A percentile compares a stretch with the other conserved stretches of the same genome.
These are phyloP conservation scores for Etheostoma perlongum DNA, from an alignment of 2,797 vertebrate species.

Conservation along the genomic window DNA sequence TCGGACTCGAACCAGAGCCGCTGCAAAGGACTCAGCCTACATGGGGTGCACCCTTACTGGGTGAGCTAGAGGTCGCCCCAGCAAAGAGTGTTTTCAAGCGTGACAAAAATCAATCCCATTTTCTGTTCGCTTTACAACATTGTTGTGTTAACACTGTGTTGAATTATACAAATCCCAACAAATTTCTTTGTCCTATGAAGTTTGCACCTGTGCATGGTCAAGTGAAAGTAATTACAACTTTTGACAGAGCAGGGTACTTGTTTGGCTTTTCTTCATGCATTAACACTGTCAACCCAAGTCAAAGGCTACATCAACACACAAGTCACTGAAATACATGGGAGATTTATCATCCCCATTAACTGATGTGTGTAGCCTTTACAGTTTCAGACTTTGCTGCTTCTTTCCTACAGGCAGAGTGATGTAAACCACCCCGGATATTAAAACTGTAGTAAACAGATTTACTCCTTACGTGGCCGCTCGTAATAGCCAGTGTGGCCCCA, in stretches of 20 bases:
- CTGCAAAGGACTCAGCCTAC: too few relatives aligned
- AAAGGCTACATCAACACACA: slow-evolving; percentile 19
- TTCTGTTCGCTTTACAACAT: background rate
- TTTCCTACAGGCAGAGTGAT: slow-evolving; percentile 24
- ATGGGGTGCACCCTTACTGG: too few relatives aligned
- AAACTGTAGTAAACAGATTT: slow-evolving; percentile 27
- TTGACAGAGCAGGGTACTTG: background rate
- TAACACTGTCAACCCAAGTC: slow-evolving; percentile 20
- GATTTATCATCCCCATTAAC: slow-evolving; percentile 26
- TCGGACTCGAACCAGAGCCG: too few relatives aligned
- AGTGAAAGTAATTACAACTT: slow-evolving; percentile 3
- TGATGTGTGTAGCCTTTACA: slow-evolving; percentile 18
- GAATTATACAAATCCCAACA: background rate
- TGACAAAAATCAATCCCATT: background rate
- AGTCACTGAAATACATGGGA: slow-evolving; percentile 11
- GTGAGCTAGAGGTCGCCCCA: too few relatives aligned
- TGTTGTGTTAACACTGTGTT: background rate
- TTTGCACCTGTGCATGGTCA: background rate
- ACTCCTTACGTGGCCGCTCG: slow-evolving; percentile 3
- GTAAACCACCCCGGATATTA: slow-evolving; percentile 38
- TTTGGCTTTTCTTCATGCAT: background rate
- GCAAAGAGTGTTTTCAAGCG: background rate
- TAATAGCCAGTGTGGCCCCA: slow-evolving; percentile 29
- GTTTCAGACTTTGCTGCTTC: slow-evolving; percentile 28
- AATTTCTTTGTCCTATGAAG: background rate